Conservation (phyloP, 2,888 invertebrate genomes). For the Amphipoea lucens region DNA sequence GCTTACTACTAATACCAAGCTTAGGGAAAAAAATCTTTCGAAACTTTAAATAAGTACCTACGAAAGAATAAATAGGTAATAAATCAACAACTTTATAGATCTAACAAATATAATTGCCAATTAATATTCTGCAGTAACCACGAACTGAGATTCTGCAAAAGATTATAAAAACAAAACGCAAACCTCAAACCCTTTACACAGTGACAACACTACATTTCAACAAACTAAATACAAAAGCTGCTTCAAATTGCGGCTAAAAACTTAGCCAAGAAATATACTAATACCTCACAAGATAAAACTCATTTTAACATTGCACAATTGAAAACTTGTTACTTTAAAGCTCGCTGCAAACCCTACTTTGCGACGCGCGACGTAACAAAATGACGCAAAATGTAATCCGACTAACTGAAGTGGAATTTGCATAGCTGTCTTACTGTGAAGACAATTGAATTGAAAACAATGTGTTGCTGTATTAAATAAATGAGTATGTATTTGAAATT, state of each 20-base stretch:
- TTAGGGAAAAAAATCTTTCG: neutral
- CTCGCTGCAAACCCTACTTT: constrained; percentile 11
- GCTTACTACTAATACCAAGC: no score
- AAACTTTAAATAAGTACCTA: neutral
- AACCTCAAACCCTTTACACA: constrained; percentile 1
- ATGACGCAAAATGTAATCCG: constrained; percentile 59
- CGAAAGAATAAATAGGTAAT: no score
- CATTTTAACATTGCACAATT: constrained; percentile 56
- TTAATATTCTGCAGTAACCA: neutral
- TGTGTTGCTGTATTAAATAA: constrained; percentile 36
- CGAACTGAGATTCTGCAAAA: neutral
- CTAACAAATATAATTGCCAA: neutral
- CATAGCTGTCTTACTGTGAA: constrained; percentile 55
- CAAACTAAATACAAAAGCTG: constrained; percentile 36
- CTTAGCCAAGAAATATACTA: constrained; percentile 53
- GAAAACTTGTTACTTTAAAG: constrained; percentile 61
- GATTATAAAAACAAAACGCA: neutral
- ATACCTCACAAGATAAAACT: constrained; percentile 50
- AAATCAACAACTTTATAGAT: neutral
- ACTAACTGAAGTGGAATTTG: constrained; percentile 62
- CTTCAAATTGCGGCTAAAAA: constrained; percentile 24
- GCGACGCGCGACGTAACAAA: constrained; percentile 49
- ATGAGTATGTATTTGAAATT: constrained; percentile 23
- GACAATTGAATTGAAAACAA: constrained; percentile 65
- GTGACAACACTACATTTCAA: neutral